Percentiles rank a stretch among this genome's conserved stretches.
These are phyloP conservation scores for Rhynchopsitta pachyrhyncha DNA, from an alignment of 2,113 vertebrate genomes.

Conservation along the genomic window DNA sequence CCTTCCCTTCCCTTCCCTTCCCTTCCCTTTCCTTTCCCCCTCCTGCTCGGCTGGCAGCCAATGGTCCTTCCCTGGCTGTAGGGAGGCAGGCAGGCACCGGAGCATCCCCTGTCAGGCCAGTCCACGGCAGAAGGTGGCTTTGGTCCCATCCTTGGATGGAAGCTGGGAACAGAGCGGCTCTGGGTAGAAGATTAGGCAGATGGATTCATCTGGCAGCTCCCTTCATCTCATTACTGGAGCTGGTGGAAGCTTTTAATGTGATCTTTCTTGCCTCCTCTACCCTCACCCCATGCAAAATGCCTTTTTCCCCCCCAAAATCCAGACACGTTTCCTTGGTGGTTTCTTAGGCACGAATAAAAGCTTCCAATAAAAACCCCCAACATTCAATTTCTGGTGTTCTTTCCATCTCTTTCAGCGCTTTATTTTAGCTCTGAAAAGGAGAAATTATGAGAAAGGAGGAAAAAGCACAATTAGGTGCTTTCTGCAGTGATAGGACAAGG, in stretches of 20 bases:
- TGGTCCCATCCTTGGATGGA: background rate
- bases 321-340: background rate
- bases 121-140: conserved; percentile 5
- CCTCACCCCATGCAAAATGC: background rate
- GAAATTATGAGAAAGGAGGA: background rate
- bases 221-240: conserved; percentile 64
- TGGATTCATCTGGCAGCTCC: conserved; percentile 68
- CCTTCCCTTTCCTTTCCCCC: too few relatives aligned
- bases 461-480: background rate
- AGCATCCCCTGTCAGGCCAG: background rate
- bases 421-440: background rate
- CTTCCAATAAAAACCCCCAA: background rate
- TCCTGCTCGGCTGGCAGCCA: background rate
- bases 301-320: background rate
- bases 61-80: rapidly evolving
- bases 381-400: background rate
- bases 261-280: conserved; percentile 13
- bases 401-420: background rate
- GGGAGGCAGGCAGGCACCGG: background rate
- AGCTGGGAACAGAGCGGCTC: background rate
- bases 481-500: background rate
- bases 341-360: background rate
- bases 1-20: background rate
- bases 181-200: conserved; percentile 60
- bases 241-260: conserved; percentile 47